A percentile compares a stretch with the other conserved stretches of the same genome.
phyloP scores from a whole-genome alignment of 1,140 invertebrate genomes.

The Zeugodacus cucurbitae region DNA sequence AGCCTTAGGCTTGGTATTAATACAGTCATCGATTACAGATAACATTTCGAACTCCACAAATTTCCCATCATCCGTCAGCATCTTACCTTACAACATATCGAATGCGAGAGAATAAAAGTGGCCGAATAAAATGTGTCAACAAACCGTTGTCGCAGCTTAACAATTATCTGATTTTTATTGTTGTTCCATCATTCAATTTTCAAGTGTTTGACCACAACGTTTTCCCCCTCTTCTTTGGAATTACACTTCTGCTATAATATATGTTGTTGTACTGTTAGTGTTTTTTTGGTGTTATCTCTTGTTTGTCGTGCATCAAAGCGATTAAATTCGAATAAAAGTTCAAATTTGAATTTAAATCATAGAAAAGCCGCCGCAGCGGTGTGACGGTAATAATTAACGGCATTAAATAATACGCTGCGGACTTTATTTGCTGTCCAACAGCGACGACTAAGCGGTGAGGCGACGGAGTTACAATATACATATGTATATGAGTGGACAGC shows the following conservation, averaged over 20 bases:
- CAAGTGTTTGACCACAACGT: not conserved
- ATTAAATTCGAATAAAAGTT: constrained; percentile 36
- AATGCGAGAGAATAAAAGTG: not conserved
- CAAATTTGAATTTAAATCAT: constrained; percentile 27
- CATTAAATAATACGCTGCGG: constrained; percentile 26
- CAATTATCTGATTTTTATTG: not conserved
- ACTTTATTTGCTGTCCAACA: constrained; percentile 8
- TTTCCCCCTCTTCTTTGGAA: not conserved
- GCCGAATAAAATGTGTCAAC: not conserved
- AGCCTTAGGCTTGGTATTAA: no score
- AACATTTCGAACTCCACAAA: no score
- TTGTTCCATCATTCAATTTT: not conserved
- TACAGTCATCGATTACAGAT: no score
- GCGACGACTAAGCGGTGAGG: not conserved
- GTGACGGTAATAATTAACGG: constrained; percentile 39
- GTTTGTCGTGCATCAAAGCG: constrained; percentile 26
- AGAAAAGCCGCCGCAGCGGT: constrained; percentile 30
- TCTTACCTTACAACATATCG: no score
- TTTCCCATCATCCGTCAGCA: no score
- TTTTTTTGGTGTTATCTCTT: not conserved
- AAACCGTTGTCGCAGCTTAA: not conserved
- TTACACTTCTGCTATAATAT: not conserved
- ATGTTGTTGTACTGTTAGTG: not conserved
- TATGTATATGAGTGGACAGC: no score
- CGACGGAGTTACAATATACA: not conserved